Conservation (phyloP, 1,140 invertebrate species). For the Luehdorfia chinensis region DNA sequence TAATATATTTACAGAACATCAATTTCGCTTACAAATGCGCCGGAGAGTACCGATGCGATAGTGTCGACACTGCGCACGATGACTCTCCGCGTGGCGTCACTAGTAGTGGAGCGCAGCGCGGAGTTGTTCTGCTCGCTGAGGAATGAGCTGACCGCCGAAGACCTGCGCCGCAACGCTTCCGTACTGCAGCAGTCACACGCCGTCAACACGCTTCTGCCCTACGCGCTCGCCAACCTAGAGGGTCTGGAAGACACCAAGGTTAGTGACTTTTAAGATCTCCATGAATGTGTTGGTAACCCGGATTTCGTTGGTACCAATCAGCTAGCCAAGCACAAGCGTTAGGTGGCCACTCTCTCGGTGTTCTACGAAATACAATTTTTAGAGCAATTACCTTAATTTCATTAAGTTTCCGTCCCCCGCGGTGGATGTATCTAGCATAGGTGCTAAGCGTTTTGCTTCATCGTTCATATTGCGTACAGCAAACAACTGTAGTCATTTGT, state of each 20-base stretch:
- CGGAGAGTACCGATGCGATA: slow-evolving; percentile 36
- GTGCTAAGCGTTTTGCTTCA: too few species aligned
- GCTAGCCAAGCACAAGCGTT: too few species aligned
- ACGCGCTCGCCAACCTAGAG: slow-evolving; percentile 55
- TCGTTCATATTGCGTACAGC: too few species aligned
- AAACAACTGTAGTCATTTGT: too few species aligned
- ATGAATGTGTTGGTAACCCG: too few species aligned
- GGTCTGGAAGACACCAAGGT: slow-evolving; percentile 66
- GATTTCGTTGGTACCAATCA: too few species aligned
- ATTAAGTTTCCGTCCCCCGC: too few species aligned
- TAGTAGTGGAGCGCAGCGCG: slow-evolving; percentile 42
- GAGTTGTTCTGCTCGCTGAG: slow-evolving; percentile 47
- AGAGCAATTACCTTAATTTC: too few species aligned
- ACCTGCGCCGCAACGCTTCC: slow-evolving; percentile 42
- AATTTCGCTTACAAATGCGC: slow-evolving; percentile 25
- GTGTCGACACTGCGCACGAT: slow-evolving; percentile 38
- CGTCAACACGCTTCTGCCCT: slow-evolving; percentile 55
- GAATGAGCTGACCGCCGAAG: slow-evolving; percentile 50
- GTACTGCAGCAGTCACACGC: slow-evolving; percentile 51
- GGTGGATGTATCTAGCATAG: too few species aligned
- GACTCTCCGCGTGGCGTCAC: slow-evolving; percentile 42
- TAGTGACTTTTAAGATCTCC: too few species aligned
- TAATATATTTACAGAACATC: slow-evolving; percentile 29
- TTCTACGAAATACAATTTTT: too few species aligned
- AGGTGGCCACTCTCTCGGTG: too few species aligned